Conservation (phyloP, 2,113 vertebrate species). For the Callorhinus ursinus region DNA sequence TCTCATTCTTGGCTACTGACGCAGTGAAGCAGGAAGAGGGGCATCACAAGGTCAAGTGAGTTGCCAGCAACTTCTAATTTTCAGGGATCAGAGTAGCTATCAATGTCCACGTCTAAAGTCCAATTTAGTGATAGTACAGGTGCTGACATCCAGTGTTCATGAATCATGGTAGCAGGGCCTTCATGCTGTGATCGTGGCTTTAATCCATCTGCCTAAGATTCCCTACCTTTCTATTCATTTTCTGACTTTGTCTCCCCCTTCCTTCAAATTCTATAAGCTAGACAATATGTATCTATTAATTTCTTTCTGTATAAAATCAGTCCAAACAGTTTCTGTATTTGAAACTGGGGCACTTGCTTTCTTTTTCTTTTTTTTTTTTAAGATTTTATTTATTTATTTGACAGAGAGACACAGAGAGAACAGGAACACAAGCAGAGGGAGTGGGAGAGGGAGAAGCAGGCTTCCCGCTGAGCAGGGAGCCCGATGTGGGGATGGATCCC, state of each 20-base stretch:
- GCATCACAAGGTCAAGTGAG: too few species aligned
- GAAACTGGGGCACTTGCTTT: background rate
- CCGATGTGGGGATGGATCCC: too few species aligned
- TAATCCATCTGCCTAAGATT: background rate
- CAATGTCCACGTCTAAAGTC: background rate
- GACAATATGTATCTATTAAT: background rate
- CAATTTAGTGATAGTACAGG: background rate
- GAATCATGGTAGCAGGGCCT: accelerated
- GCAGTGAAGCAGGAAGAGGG: background rate
- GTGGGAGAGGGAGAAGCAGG: too few species aligned
- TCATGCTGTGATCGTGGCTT: background rate
- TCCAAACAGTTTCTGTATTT: background rate
- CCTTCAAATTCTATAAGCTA: background rate
- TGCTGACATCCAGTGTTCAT: background rate
- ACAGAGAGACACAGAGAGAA: too few species aligned
- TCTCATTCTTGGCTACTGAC: background rate
- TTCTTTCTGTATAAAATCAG: background rate
- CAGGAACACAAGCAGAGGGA: too few species aligned
- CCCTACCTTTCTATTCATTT: background rate
- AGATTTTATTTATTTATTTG: too few species aligned
- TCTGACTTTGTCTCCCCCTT: background rate
- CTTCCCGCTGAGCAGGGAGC: too few species aligned
- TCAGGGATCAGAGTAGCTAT: background rate
- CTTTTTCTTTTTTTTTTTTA: too few species aligned
- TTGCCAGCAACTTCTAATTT: background rate